These are phyloP conservation scores for Fratercula arctica DNA, from an alignment of 2,797 vertebrate genomes.

Conservation along the genomic window DNA sequence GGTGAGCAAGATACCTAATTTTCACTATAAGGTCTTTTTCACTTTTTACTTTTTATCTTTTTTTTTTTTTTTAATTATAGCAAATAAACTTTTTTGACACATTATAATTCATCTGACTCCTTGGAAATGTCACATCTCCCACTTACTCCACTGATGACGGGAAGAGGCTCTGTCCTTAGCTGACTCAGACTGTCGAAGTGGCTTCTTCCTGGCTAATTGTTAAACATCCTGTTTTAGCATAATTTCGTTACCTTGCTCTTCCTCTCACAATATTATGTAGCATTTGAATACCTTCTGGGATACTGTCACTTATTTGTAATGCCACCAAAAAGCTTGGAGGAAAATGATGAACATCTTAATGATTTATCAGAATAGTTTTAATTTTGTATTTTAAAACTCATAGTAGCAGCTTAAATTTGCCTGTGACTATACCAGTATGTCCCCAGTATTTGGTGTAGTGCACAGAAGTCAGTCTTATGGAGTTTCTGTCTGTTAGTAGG, in stretches of 20 bases:
- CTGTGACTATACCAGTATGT: rapidly evolving
- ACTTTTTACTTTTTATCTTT: not conserved
- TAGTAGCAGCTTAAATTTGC: not conserved
- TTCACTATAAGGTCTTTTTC: not conserved
- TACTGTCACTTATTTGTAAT: not conserved
- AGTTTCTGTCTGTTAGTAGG: not conserved
- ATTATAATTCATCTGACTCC: not conserved
- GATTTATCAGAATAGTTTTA: not conserved
- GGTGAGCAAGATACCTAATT: not conserved
- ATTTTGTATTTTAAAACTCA: not conserved
- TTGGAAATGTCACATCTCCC: not conserved
- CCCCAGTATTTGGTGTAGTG: not conserved
- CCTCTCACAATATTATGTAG: not conserved
- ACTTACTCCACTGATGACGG: not conserved
- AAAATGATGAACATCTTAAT: not conserved
- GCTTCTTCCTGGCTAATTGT: not conserved
- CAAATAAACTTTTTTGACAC: not conserved
- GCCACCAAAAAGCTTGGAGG: not conserved
- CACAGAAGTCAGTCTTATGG: not conserved
- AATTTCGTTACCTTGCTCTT: not conserved
- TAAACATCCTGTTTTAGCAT: not conserved
- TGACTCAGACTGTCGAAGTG: not conserved
- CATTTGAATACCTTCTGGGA: not conserved
- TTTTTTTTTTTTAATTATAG: not conserved
- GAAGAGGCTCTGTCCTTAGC: not conserved